Conservation (phyloP, 2,797 vertebrate species). For the Pangasius djambal region DNA sequence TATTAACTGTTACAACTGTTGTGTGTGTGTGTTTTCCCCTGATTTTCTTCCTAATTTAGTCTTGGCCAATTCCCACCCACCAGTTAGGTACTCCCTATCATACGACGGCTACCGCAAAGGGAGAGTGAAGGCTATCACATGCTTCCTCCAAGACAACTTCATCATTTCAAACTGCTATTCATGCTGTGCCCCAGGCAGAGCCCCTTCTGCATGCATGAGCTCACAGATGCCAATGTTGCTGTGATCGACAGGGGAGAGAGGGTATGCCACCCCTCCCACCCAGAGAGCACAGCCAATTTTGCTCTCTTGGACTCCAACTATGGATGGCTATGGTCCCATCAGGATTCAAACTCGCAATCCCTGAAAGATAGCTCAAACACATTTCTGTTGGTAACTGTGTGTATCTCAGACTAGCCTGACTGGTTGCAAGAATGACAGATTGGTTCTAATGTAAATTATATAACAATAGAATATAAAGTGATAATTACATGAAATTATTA, state of each 20-base stretch:
- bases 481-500: not conserved
- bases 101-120: not conserved
- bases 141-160: not conserved
- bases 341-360: not conserved
- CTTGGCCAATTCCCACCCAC: not conserved
- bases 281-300: not conserved
- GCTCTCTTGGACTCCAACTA: not conserved
- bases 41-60: not conserved
- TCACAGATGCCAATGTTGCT: not conserved
- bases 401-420: not conserved
- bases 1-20: not conserved
- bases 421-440: not conserved
- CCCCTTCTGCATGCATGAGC: not conserved
- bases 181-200: not conserved
- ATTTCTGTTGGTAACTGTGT: not conserved
- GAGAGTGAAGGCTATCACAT: not conserved
- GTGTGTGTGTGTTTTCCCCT: not conserved
- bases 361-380: not conserved
- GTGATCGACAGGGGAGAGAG: not conserved
- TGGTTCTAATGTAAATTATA: not conserved
- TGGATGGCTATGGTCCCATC: not conserved
- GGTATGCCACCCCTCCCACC: not conserved
- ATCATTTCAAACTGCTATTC: not conserved
- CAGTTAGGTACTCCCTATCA: not conserved
- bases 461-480: not conserved